These are phyloP conservation scores for Orthonychiurus folsomi DNA, from an alignment of 2,888 invertebrate genomes.

Conservation along the genomic window DNA sequence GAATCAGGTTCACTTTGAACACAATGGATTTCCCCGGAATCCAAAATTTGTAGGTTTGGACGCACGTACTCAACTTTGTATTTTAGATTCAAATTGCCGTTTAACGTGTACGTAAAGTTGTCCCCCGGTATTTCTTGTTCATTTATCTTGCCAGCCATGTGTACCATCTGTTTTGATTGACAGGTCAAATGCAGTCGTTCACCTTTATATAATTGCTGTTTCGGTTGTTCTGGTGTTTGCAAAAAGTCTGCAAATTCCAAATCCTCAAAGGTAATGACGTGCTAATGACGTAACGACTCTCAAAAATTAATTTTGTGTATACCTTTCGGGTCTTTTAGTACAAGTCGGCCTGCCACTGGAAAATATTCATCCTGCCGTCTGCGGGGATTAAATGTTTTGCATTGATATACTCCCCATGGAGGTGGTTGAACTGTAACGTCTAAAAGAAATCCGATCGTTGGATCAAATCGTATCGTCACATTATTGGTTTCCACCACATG, in stretches of 20 bases:
- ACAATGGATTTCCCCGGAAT: neutral
- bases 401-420: conserved; percentile 1
- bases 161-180: neutral
- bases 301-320: neutral
- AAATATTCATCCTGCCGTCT: neutral
- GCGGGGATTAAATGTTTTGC: neutral
- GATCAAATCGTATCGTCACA: neutral
- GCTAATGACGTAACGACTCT: too few relatives aligned
- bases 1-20: neutral
- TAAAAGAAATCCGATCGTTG: conserved; percentile 6
- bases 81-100: neutral
- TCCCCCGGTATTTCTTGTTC: neutral
- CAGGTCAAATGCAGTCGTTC: neutral
- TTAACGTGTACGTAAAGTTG: neutral
- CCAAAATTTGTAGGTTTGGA: neutral
- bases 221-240: neutral
- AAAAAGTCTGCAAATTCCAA: neutral
- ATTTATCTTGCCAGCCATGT: neutral
- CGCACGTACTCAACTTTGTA: neutral
- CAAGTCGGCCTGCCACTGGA: neutral
- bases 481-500: neutral
- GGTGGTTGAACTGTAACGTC: neutral
- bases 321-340: conserved; percentile 5
- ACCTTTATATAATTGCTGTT: neutral
- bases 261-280: neutral